Evolutionary conservation across 1,140 invertebrate genomes (phyloP).

Genomic region (Telenomus remus): DNA sequence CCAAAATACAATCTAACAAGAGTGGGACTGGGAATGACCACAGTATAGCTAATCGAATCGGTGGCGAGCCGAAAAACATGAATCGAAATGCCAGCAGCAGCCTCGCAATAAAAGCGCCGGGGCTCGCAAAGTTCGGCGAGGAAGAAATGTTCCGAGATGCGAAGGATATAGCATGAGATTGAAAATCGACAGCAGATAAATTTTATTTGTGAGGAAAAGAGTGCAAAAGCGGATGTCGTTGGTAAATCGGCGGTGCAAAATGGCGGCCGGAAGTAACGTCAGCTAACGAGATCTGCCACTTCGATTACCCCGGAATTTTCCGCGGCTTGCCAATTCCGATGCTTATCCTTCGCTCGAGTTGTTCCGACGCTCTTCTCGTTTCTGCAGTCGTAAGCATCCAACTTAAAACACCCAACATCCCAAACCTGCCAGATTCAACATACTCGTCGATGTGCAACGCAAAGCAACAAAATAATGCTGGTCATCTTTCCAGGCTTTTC

Average conservation of each 20-base stretch:
- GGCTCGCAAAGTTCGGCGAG: slow-evolving; percentile 10
- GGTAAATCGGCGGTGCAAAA: slow-evolving; percentile 30
- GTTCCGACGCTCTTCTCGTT: slow-evolving; percentile 31
- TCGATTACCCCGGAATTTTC: slow-evolving; percentile 49
- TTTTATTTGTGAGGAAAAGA: neutral
- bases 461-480: slow-evolving; percentile 43
- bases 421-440: slow-evolving; percentile 25
- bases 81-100: slow-evolving; percentile 13
- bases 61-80: slow-evolving; percentile 16
- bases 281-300: slow-evolving; percentile 51
- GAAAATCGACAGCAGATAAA: slow-evolving; percentile 20
- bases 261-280: slow-evolving; percentile 50
- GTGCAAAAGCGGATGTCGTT: slow-evolving; percentile 13
- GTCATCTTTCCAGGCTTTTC: slow-evolving; percentile 12
- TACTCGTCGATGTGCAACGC: slow-evolving; percentile 11
- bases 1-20: neutral
- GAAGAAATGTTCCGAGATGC: slow-evolving; percentile 26
- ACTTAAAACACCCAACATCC: slow-evolving; percentile 23
- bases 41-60: slow-evolving; percentile 18
- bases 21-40: neutral
- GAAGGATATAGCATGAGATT: slow-evolving; percentile 22
- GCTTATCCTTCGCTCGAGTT: slow-evolving; percentile 40
- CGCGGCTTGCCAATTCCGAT: slow-evolving; percentile 45
- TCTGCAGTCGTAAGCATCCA: slow-evolving; percentile 43
- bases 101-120: slow-evolving; percentile 23